Conservation (phyloP, 1,140 invertebrate genomes). For the Drosophila bocki region DNA sequence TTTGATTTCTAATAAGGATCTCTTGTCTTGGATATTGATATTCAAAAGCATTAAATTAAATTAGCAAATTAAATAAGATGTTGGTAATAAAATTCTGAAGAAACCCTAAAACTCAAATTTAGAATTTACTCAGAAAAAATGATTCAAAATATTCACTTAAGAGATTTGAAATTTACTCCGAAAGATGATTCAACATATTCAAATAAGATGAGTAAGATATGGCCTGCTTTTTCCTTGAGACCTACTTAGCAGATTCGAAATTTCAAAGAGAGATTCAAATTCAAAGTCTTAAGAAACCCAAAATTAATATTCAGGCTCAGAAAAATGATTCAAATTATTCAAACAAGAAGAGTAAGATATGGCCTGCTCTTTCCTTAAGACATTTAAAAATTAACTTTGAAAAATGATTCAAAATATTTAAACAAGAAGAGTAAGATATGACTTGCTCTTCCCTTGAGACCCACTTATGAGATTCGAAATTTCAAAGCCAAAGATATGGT, state of each 20-base stretch:
- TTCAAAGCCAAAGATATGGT: constrained; percentile 30
- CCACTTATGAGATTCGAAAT: constrained; percentile 10
- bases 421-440: not conserved
- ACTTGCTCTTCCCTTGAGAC: constrained; percentile 1
- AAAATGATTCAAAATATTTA: not conserved
- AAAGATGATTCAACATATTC: not conserved
- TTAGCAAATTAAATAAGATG: not conserved
- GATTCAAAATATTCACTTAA: not conserved
- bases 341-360: too few relatives aligned
- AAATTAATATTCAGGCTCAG: too few relatives aligned
- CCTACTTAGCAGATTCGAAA: constrained; percentile 8
- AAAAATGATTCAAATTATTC: too few relatives aligned
- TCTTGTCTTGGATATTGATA: not conserved
- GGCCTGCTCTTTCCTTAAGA: too few relatives aligned
- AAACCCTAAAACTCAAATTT: not conserved
- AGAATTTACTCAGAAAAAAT: not conserved
- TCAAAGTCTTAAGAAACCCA: too few relatives aligned
- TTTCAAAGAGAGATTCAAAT: constrained; percentile 4
- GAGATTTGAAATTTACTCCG: not conserved
- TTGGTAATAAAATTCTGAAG: not conserved
- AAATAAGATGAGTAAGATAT: not conserved
- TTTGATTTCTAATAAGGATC: not conserved
- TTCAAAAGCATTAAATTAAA: constrained; percentile 4
- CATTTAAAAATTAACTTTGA: too few relatives aligned
- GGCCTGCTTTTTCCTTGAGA: constrained; percentile 2